Evolutionary conservation across 2,797 vertebrate species (phyloP).

Genomic region (Chloroceryle inda): DNA sequence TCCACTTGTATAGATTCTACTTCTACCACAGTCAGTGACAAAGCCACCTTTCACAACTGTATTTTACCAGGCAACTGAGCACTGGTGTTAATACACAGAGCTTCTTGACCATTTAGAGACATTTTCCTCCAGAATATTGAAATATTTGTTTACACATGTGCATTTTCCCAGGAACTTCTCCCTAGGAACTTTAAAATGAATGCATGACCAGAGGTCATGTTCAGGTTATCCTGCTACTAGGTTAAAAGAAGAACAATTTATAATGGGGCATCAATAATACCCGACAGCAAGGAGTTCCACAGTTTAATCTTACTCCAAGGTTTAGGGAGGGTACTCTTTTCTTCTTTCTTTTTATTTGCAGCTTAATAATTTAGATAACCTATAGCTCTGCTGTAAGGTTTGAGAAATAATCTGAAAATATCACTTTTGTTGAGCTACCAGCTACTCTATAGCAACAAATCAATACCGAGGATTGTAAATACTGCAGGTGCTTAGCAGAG

Average conservation of each 20-base stretch:
- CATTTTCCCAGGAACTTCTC: not conserved
- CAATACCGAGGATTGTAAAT: not conserved
- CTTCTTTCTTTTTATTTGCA: not conserved
- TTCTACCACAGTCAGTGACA: not conserved
- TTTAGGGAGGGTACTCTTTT: not conserved
- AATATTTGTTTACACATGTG: not conserved
- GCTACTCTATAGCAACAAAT: not conserved
- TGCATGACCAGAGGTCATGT: not conserved
- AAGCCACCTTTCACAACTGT: not conserved
- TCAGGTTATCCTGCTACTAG: not conserved
- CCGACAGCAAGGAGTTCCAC: not conserved
- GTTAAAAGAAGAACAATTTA: not conserved
- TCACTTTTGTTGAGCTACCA: not conserved
- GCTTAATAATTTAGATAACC: not conserved
- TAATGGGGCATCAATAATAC: not conserved
- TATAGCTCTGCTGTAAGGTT: not conserved
- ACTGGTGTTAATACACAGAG: not conserved
- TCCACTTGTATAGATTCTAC: not conserved
- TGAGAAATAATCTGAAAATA: not conserved
- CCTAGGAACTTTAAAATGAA: not conserved
- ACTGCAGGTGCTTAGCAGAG: not conserved
- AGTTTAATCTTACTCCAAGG: not conserved
- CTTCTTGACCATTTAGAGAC: not conserved
- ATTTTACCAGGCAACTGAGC: not conserved
- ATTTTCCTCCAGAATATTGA: conserved; percentile 1